Evolutionary conservation across 2,888 invertebrate genomes (phyloP), one percentile per base, ranked within the genome.

Genomic region (Magallana nippona): DNA sequence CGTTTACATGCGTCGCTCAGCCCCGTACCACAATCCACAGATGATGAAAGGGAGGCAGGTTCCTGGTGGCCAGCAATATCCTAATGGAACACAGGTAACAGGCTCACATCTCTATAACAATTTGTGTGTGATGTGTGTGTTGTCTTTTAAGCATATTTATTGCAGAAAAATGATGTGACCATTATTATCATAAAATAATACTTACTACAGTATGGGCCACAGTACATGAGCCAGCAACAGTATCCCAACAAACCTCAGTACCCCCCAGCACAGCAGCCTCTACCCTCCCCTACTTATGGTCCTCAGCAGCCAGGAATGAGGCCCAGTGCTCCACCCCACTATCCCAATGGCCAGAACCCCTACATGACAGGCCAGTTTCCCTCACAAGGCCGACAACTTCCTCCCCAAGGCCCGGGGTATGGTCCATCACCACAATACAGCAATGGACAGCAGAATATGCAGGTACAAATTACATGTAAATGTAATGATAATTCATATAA

Each of bases 41-140:
- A 97, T 97, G 94, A 97, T 97, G 96, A 96, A 96, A 84, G 97
- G 97, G 93, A 97, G 97, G 91, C 95, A 97, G 91, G 71, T 71
- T 22, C 19, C 71, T 71, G 71, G 71, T 11, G 95, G 95, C 86
- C 95, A 94, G 87, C 91, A 90, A 80, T 92, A 90, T 85, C 90
- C 91, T 0, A 92, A 92, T 87, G 91, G 91, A 58, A 82, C 86
- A 62, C 89, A 89, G 84, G 89, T 89, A 86, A 83, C 22, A 22
- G 10, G 1, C 15, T 27, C 44, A 44, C 44, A 44, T 44, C 44
- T 44, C 44, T 44, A 5, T 8, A 44, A 44, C 44, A 32, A 63
- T 83, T 79, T 83, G n/a, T 78, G 63, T 83, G 57, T 80, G 79
- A 55, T 27, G 19, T 22, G 22, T 19, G 22, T 19, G 62, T 44